Conservation (phyloP, 2,113 vertebrate genomes). For the Climacteris rufus region DNA sequence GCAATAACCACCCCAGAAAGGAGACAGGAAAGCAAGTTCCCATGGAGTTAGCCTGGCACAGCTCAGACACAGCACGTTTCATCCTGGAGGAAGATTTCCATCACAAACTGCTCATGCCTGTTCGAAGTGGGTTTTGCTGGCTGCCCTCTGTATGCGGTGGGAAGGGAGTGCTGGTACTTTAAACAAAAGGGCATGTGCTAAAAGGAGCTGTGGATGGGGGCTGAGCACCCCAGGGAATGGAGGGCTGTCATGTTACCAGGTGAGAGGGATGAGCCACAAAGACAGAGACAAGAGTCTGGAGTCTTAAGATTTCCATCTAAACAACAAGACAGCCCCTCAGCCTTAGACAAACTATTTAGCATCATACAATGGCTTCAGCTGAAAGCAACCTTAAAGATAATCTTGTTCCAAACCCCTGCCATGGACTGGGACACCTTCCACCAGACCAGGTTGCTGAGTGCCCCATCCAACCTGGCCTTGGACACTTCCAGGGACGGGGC, state of each 20-base stretch:
- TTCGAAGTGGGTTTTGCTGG: fast-evolving
- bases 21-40: background rate
- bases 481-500: background rate
- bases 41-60: too few species aligned
- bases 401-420: background rate
- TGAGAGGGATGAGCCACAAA: background rate
- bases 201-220: background rate
- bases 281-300: background rate
- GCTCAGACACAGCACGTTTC: background rate
- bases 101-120: background rate
- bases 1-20: background rate
- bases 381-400: background rate
- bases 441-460: background rate
- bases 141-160: background rate
- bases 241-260: background rate
- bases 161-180: background rate
- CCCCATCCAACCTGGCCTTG: background rate
- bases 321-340: background rate
- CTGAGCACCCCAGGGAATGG: background rate
- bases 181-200: background rate
- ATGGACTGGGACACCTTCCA: background rate
- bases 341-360: background rate
- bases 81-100: background rate
- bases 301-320: background rate
- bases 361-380: background rate